Base-by-base conservation (phyloP, 2,888 invertebrate genomes). In the Elegia similella region DNA sequence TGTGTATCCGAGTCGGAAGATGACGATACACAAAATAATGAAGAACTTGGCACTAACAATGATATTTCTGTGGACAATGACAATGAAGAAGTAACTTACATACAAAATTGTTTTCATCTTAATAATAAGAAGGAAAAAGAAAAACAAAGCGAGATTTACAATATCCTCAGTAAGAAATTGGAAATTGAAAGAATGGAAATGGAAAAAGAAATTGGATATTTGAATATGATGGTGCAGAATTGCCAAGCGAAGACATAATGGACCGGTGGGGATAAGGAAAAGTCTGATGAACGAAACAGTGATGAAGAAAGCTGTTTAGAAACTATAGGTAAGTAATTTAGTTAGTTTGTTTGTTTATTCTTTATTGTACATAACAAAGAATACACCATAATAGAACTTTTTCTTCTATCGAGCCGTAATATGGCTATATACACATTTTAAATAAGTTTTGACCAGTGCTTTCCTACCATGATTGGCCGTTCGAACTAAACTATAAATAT, bases 1-100 rank as follows among this genome's bases (percentile, higher is more conserved):
- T n/a, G n/a, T n/a, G n/a, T n/a, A n/a, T 50, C 50, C n/a, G 50
- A 50, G n/a, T 50, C 50, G 1, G 38, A 38, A 0, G 50, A 50
- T 17, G 34, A 38, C 2, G 50, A 50, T 12, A 23, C 10, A 8
- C 12, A 3, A 10, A 34, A 15, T 13, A n/a, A 13, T 10, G n/a
- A 10, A 16, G 15, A 15, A n/a, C 15, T 7, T 13, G 29, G 16
- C 10, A 16, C 16, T 12, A 15, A 13, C 2, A 10, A 38, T 50
- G 12, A n/a, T 7, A 12, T 38, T n/a, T 5, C 38, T 12, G 10
- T n/a, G 10, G n/a, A 38, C 5, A 12, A 38, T 38, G 38, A 38
- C 10, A 3, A 38, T 12, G 12, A 38, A 10, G 12, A 38, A 12
- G n/a, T 12, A 2, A 38, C n/a, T 38, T 1, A 38, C n/a, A n/a